phyloP scores from a whole-genome alignment of 2,888 invertebrate genomes.

The Morpho deidamia region DNA sequence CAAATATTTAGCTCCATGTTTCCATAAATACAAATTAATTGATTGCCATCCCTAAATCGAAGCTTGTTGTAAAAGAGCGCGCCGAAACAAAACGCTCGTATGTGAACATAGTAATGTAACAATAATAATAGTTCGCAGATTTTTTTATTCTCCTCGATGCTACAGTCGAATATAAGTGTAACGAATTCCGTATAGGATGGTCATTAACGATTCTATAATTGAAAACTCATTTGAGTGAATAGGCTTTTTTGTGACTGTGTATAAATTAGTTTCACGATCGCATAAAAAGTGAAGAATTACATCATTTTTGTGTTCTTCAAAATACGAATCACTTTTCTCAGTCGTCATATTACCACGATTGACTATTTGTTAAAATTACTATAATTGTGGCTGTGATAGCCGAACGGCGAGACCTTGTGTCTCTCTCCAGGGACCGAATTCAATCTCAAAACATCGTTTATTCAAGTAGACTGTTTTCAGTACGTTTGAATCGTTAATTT shows the following conservation, averaged over 20 bases:
- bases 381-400: too few relatives aligned
- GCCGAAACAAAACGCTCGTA: slow-evolving; percentile 24
- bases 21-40: too few relatives aligned
- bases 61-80: slow-evolving; percentile 18
- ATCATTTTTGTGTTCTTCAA: too few relatives aligned
- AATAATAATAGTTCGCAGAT: slow-evolving; percentile 1
- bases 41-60: slow-evolving; percentile 12
- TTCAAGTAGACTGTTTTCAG: too few relatives aligned
- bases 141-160: slow-evolving; percentile 6
- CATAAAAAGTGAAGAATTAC: not conserved
- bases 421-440: too few relatives aligned
- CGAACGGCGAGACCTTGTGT: too few relatives aligned
- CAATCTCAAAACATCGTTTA: too few relatives aligned
- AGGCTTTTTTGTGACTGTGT: not conserved
- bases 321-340: too few relatives aligned
- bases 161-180: slow-evolving; percentile 10
- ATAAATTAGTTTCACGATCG: not conserved
- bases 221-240: slow-evolving; percentile 16
- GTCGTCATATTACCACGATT: too few relatives aligned
- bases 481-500: too few relatives aligned
- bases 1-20: too few relatives aligned
- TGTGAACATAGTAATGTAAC: slow-evolving; percentile 30
- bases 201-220: slow-evolving; percentile 17
- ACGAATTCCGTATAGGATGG: slow-evolving; percentile 13
- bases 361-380: too few relatives aligned